Evolutionary conservation across 2,888 invertebrate species (phyloP).

Genomic region (Beris chalybata): DNA sequence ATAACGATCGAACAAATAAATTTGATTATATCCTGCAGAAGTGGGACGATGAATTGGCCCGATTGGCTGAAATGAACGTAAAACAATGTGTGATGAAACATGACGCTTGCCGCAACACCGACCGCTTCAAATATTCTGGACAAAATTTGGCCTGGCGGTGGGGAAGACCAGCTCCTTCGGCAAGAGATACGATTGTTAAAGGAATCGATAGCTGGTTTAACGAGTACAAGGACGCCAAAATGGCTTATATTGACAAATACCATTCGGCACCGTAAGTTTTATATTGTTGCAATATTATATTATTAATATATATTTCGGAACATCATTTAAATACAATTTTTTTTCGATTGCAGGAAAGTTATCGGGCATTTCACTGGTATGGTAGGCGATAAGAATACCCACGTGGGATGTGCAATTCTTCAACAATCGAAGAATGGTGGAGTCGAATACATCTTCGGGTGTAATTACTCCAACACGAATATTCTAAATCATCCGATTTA

Average conservation of each 20-base stretch:
- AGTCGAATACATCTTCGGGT: slow-evolving; percentile 16
- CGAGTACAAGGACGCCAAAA: slow-evolving; percentile 10
- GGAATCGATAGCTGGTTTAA: slow-evolving; percentile 22
- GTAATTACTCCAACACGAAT: slow-evolving; percentile 26
- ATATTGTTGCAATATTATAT: background rate
- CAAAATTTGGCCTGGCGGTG: slow-evolving; percentile 32
- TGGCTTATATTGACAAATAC: slow-evolving; percentile 16
- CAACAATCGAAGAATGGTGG: slow-evolving; percentile 5
- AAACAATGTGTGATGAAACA: slow-evolving; percentile 32
- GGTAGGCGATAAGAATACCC: slow-evolving; percentile 8
- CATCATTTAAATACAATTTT: background rate
- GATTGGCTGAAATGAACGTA: slow-evolving; percentile 20
- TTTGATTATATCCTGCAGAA: background rate
- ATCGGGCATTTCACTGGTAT: slow-evolving; percentile 28
- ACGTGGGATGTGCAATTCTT: slow-evolving; percentile 6
- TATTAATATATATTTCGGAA: background rate
- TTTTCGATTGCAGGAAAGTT: background rate
- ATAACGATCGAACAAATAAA: background rate
- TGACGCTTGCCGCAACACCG: slow-evolving; percentile 30
- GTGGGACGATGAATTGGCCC: slow-evolving; percentile 28
- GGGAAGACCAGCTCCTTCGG: slow-evolving; percentile 1
- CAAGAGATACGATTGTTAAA: background rate
- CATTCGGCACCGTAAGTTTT: slow-evolving; percentile 10
- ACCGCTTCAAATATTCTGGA: slow-evolving; percentile 25
- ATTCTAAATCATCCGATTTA: slow-evolving; percentile 17